Conservation (phyloP, 2,888 invertebrate species). For the Eupithecia vulgata region DNA sequence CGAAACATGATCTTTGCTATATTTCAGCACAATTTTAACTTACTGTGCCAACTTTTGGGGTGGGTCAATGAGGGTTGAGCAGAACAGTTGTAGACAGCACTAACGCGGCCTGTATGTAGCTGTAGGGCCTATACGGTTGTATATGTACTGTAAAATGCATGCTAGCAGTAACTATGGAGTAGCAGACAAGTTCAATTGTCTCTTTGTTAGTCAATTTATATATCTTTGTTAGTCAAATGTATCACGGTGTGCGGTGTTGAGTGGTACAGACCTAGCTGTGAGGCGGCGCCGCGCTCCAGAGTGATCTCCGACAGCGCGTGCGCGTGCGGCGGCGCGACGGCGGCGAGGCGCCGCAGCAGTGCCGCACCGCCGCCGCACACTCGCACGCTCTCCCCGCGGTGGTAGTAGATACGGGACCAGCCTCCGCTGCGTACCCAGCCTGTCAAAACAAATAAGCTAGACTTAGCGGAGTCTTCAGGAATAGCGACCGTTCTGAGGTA, state of each 20-base stretch:
- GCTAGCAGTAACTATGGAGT: not conserved
- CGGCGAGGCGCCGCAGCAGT: constrained; percentile 90
- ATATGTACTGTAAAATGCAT: not conserved
- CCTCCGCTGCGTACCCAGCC: constrained; percentile 83
- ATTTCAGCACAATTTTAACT: too few species aligned
- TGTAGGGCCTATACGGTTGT: not conserved
- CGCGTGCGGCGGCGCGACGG: constrained; percentile 89
- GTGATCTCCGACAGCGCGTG: constrained; percentile 90
- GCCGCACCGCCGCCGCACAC: constrained; percentile 91
- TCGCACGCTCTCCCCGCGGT: constrained; percentile 96
- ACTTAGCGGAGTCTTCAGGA: too few species aligned
- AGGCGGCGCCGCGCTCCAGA: constrained; percentile 90
- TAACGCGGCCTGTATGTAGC: not conserved
- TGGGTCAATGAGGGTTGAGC: too few species aligned
- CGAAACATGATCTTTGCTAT: too few species aligned
- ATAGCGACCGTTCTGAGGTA: too few species aligned
- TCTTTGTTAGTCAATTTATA: not conserved
- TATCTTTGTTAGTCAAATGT: too few species aligned
- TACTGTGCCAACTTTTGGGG: too few species aligned
- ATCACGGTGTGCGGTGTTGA: not conserved
- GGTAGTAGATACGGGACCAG: constrained; percentile 93
- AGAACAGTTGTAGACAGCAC: too few species aligned
- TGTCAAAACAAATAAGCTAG: constrained; percentile 40
- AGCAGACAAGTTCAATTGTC: not conserved
- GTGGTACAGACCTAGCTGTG: constrained; percentile 85